These are phyloP conservation scores for Erethizon dorsatum DNA, from an alignment of 2,797 vertebrate genomes.

Conservation along the genomic window DNA sequence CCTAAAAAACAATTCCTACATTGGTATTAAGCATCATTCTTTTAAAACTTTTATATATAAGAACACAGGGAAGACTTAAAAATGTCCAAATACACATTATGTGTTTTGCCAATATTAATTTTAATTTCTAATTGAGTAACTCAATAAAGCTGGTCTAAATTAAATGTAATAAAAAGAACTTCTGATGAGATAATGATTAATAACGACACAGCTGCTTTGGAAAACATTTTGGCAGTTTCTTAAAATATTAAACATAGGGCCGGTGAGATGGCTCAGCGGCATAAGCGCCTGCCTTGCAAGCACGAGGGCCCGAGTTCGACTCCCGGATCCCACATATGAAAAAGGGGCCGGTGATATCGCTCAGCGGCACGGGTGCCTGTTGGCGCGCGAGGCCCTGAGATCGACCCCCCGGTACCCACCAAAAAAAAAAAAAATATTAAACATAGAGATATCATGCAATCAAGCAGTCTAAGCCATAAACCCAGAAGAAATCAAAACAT, in stretches of 20 bases:
- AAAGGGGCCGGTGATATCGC: too few relatives aligned
- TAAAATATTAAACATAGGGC: conserved; percentile 6
- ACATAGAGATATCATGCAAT: neutral
- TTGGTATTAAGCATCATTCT: neutral
- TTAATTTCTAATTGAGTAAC: conserved; percentile 46
- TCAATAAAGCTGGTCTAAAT: conserved; percentile 55
- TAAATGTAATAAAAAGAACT: conserved; percentile 41
- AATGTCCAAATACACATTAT: neutral
- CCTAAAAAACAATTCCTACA: neutral
- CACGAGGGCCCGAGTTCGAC: too few relatives aligned
- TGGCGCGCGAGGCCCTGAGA: too few relatives aligned
- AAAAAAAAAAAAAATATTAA: conserved; percentile 56
- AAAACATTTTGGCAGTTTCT: neutral
- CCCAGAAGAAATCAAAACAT: conserved; percentile 35
- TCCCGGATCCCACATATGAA: too few relatives aligned
- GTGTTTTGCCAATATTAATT: conserved; percentile 35
- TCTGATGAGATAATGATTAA: conserved; percentile 4
- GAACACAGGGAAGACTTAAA: neutral
- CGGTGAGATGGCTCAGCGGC: too few relatives aligned
- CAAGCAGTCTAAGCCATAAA: neutral
- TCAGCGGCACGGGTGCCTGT: too few relatives aligned
- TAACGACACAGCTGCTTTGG: neutral
- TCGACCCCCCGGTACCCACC: too few relatives aligned
- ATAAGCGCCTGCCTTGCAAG: too few relatives aligned
- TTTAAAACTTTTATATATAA: conserved; percentile 11